Evolutionary conservation across 2,113 vertebrate genomes (phyloP).

Genomic region (Dromiciops gliroides): DNA sequence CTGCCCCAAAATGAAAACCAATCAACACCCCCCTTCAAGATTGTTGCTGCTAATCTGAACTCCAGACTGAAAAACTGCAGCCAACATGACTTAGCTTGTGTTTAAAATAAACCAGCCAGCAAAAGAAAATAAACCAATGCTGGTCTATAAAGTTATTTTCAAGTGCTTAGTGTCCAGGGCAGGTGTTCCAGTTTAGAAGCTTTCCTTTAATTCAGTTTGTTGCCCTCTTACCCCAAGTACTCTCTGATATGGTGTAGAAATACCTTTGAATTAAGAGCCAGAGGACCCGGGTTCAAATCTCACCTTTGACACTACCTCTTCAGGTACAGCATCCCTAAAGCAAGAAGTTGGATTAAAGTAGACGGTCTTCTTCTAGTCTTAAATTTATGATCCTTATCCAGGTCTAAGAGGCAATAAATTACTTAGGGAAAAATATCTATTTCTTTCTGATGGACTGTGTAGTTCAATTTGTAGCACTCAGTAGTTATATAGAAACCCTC

Average conservation of each 20-base stretch:
- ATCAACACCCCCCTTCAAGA: background rate
- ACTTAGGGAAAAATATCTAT: background rate
- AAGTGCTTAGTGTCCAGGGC: slow-evolving; percentile 10
- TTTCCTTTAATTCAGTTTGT: background rate
- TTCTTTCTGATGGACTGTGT: background rate
- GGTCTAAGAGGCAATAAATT: background rate
- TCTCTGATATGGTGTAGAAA: background rate
- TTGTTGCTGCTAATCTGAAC: slow-evolving; percentile 43
- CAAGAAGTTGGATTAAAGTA: background rate
- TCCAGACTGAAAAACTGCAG: slow-evolving; percentile 45
- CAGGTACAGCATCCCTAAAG: background rate
- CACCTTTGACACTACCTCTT: background rate
- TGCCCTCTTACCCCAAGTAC: background rate
- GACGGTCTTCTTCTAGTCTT: background rate
- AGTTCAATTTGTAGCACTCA: slow-evolving; percentile 3
- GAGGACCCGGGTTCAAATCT: background rate
- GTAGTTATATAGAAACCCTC: background rate
- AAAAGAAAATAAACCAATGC: slow-evolving; percentile 36
- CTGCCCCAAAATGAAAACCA: background rate
- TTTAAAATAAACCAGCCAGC: slow-evolving; percentile 51
- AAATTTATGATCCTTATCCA: background rate
- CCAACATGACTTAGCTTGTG: slow-evolving; percentile 12
- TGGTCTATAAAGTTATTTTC: slow-evolving; percentile 6
- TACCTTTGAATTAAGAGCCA: background rate
- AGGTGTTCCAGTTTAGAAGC: background rate